phyloP scores from a whole-genome alignment of 2,888 invertebrate species.

The Drosophila melanosoma region DNA sequence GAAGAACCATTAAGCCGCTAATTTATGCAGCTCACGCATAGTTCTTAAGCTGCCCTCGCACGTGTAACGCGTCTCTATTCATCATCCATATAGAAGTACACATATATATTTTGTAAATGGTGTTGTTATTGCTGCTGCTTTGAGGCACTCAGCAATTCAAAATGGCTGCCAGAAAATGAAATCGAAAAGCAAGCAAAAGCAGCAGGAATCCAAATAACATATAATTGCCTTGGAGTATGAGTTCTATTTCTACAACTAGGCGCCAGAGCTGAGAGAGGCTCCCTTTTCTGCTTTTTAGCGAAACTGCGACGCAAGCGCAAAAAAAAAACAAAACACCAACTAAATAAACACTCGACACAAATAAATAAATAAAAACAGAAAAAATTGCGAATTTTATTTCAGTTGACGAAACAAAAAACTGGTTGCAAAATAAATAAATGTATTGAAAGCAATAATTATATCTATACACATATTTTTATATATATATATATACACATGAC shows the following conservation, averaged over 20 bases:
- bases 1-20: neutral
- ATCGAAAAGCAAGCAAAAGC: constrained; percentile 29
- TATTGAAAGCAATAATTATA: neutral
- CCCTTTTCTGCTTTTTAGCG: constrained; percentile 35
- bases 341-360: constrained; percentile 38
- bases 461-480: neutral
- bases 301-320: constrained; percentile 51
- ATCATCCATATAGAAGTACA: constrained; percentile 19
- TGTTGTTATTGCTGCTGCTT: constrained; percentile 15
- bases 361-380: constrained; percentile 38
- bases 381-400: constrained; percentile 29
- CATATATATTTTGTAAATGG: constrained; percentile 8
- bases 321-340: constrained; percentile 22
- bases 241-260: constrained; percentile 4
- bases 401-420: constrained; percentile 20
- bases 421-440: constrained; percentile 44
- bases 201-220: constrained; percentile 19
- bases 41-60: constrained; percentile 40
- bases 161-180: constrained; percentile 48
- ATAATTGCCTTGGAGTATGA: constrained; percentile 1
- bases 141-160: constrained; percentile 37
- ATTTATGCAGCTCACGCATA: constrained; percentile 34
- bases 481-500: neutral
- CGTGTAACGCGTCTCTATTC: constrained; percentile 27
- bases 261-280: constrained; percentile 13